Base-by-base conservation (phyloP, 2,888 invertebrate species). In the Iselma pallidipennis region DNA sequence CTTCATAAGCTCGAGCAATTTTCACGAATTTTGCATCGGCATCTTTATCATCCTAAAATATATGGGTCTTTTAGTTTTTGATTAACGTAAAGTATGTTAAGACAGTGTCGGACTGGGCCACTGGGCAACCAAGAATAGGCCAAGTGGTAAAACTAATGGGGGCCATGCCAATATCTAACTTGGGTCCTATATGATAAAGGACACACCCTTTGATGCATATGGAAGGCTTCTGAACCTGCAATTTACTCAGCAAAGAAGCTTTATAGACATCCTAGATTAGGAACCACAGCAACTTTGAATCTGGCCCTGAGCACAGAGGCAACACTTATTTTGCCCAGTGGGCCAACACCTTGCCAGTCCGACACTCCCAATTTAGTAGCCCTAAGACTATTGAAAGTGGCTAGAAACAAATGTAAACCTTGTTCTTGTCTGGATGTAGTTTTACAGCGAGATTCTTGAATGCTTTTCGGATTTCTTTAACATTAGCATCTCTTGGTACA, bases 1-100 rank as follows among this genome's bases (percentile, higher is more conserved):
- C 89, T 81, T 95, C 95, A 82, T 95, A 95, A 0, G 94, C 95
- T 75, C 89, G 87, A 52, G 91, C 92, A 50, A 95, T 85, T 82
- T 88, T 88, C 25, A 94, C 80, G 78, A 95, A 95, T 68, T 87
- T 89, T 49, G 88, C 87, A 78, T 92, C 91, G 7, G 91, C 89
- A 55, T 89, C 83, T 58, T 86, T 85, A 80, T 90, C 88, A 78
- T 90, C 89, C 93, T 94, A 75, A 31, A 81, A 76, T 70, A 25
- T 21, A 53, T 9, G 1, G 9, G 9, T 14, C 6, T 29, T 23
- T 6, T 26, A 25, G 10, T 50, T 50, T 14, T 48, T 16, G 14
- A 14, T n/a, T 48, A 14, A n/a, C n/a, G n/a, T n/a, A n/a, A n/a
- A n/a, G n/a, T n/a, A n/a, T n/a, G n/a, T n/a, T n/a, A n/a, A n/a